Evolutionary conservation across 2,113 vertebrate genomes (phyloP).

Genomic region (Cygnus buccinator): DNA sequence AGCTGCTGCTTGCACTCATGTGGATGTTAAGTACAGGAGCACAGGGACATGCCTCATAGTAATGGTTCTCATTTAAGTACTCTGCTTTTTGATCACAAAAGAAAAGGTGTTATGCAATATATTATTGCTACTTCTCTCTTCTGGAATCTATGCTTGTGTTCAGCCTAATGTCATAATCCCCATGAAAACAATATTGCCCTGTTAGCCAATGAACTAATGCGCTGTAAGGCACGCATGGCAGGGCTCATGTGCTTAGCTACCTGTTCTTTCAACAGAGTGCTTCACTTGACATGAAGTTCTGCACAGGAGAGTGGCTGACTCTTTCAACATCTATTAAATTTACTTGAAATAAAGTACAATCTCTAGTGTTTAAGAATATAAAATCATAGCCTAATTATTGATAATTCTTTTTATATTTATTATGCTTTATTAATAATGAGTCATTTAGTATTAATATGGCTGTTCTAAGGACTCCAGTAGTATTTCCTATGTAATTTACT

Average conservation of each 20-base stretch:
- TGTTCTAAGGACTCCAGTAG: conserved; percentile 41
- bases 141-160: neutral
- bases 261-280: neutral
- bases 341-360: conserved; percentile 31
- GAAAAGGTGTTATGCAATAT: neutral
- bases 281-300: conserved; percentile 1
- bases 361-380: conserved; percentile 40
- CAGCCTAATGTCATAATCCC: neutral
- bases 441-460: conserved; percentile 63
- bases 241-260: neutral
- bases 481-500: conserved; percentile 65
- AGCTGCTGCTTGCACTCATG: neutral
- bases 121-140: neutral
- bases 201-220: neutral
- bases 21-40: neutral
- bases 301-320: neutral
- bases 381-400: conserved; percentile 62
- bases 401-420: conserved; percentile 62
- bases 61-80: neutral
- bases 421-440: conserved; percentile 62
- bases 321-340: neutral
- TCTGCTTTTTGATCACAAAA: neutral
- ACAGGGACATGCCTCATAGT: accelerated
- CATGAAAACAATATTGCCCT: neutral
- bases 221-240: neutral